Base-by-base conservation (phyloP, 2,888 invertebrate species). In the Ormyrus labotus region DNA sequence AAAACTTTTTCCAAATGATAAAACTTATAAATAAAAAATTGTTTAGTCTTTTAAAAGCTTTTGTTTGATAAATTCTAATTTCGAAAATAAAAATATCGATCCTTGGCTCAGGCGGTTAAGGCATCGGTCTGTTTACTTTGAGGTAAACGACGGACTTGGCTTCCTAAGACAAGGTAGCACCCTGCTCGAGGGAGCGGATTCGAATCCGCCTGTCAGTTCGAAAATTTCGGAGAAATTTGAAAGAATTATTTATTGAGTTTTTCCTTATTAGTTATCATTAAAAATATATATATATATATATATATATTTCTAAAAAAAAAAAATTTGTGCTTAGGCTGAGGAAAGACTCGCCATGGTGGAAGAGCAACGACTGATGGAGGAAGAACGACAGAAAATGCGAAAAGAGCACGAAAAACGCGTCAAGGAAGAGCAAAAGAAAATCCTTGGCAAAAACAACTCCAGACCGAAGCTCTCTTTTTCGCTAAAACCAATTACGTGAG, bases 341-440 rank as follows among this genome's bases (percentile, higher is more conserved):
- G 98, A 99, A 91, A 94, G 98, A 88, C 93, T 98, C 91, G 97
- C 97, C 83, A 97, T 98, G 94, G 97, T 98, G 83, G 98, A 98
- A 92, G 98, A 98, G 91, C 98, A 98, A 92, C 94, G 98, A 87
- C 95, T 96, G 91, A 97, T 98, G 94, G 97, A 98, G 87, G 98
- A 99, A 92, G 97, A 98, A 90, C 94, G 97, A 85, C 98, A 98
- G 91, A 95, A 95, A 89, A 93, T 98, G 92, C 95, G 96, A 89
- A 97, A 97, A 91, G 98, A 98, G 91, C 97, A 98, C 91, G 97
- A 98, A 89, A 96, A 96, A 88, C 94, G 97, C 87, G 93, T 96
- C 81, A 97, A 97, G 92, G 97, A 97, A 91, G 98, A 98, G 92
- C 98, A 99, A 92, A 98, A 97, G 92, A 96, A 97, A 92, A 98